Base-by-base conservation (phyloP, 2,797 vertebrate species). In the Anomalospiza imberbis region DNA sequence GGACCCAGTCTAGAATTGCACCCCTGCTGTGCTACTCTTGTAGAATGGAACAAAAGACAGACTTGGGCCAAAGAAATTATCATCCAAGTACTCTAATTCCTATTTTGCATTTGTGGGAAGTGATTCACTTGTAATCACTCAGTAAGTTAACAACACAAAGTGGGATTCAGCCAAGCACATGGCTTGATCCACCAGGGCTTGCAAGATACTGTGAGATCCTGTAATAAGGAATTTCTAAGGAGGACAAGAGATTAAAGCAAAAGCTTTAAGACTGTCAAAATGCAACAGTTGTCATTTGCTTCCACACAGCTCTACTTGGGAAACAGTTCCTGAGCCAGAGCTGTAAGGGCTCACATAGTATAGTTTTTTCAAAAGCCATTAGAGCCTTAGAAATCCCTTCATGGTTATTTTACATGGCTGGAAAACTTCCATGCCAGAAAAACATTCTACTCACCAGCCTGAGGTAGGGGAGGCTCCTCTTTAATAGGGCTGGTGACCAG, bases 331-430 rank as follows among this genome's bases (percentile, higher is more conserved):
- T 62, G 73, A 78, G 80, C 47, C 85, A 79, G 63, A 60, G 58
- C 60, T 51, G 84, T 57, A 81, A 90, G 65, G 66, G 94, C 36
- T 89, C 74, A 74, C 61, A 54, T 4, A 6, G 24, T 21, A 15
- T 18, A n/a, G 50, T n/a, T 78, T 79, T 83, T 86, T 77, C 88
- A 88, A 94, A 91, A 94, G 73, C 85, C 89, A 78, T 93, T 72
- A 92, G 22, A 61, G 50, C 82, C 61, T 88, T 32, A 61, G 40
- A 88, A 96, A 88, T 62, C 85, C 85, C 91, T 45, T 7, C 12
- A 17, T 65, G 75, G 75, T 92, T 93, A 67, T 91, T 93, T 89
- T 36, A 14, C 68, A 18, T 19, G 45, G 67, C 57, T 63, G 54
- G 58, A 74, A 68, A 96, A 54, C 36, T 44, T 32, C 42, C 48